Percentiles rank a stretch among this genome's conserved stretches.
phyloP scores from a whole-genome alignment of 1,140 invertebrate genomes.

The Formica exsecta region DNA sequence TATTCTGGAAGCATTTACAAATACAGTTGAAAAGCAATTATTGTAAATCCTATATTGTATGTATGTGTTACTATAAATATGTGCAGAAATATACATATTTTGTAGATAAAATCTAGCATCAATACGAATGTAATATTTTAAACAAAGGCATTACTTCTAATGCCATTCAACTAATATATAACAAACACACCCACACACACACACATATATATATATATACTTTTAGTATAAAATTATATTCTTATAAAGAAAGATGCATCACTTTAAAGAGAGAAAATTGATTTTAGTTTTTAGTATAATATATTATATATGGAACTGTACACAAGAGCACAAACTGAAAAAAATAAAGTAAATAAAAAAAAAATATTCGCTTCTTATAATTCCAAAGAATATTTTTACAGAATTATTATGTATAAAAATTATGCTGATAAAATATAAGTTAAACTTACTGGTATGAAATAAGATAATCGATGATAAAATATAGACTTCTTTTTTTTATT shows the following conservation, averaged over 20 bases:
- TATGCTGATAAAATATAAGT: not conserved
- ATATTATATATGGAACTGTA: slow-evolving; percentile 53
- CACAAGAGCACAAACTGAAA: slow-evolving; percentile 47
- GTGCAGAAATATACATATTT: slow-evolving; percentile 61
- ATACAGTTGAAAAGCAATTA: slow-evolving; percentile 34
- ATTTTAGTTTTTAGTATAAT: slow-evolving; percentile 46
- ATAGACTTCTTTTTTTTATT: slow-evolving; percentile 37
- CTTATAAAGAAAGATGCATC: slow-evolving; percentile 65
- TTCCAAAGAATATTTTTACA: slow-evolving; percentile 8
- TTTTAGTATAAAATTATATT: slow-evolving; percentile 73
- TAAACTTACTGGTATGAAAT: slow-evolving; percentile 15
- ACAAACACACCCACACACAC: slow-evolving; percentile 25
- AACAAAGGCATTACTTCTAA: slow-evolving; percentile 59
- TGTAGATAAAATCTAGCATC: slow-evolving; percentile 65
- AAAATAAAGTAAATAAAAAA: slow-evolving; percentile 50
- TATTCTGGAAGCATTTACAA: slow-evolving; percentile 64
- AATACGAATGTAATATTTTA: slow-evolving; percentile 51
- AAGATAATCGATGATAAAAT: slow-evolving; percentile 18
- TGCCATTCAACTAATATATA: slow-evolving; percentile 55
- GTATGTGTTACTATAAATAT: slow-evolving; percentile 56
- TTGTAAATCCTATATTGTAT: slow-evolving; percentile 51
- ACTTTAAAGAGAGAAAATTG: slow-evolving; percentile 24
- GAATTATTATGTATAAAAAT: not conserved
- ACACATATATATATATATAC: slow-evolving; percentile 58
- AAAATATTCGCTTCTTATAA: not conserved